These are phyloP conservation scores for Amphipyra tragopoginis DNA, from an alignment of 2,888 invertebrate genomes.

Conservation along the genomic window DNA sequence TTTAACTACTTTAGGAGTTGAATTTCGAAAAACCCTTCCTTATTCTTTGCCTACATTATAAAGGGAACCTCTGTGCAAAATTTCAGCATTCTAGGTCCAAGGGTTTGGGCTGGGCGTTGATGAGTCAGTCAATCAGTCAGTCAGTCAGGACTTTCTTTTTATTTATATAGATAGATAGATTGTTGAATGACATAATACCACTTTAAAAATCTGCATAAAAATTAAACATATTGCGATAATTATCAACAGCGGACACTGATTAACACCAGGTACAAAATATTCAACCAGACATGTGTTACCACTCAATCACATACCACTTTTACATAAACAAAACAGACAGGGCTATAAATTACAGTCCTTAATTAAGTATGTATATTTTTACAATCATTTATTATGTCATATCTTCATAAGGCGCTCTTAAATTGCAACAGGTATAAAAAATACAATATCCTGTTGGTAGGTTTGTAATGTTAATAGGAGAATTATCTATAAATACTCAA, in stretches of 20 bases:
- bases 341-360: conserved; percentile 12
- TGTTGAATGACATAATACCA: neutral
- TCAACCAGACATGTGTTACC: neutral
- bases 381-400: neutral
- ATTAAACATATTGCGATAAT: conserved; percentile 7
- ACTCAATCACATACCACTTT: conserved; percentile 8
- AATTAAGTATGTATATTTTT: neutral
- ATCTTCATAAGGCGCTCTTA: neutral
- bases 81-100: no score
- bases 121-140: no score
- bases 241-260: conserved; percentile 10
- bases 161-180: no score
- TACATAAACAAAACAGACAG: conserved; percentile 16
- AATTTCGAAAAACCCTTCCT: no score
- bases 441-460: no score
- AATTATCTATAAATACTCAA: no score
- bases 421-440: neutral
- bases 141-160: no score
- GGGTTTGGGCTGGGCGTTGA: no score
- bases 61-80: no score
- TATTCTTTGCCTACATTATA: no score
- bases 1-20: no score
- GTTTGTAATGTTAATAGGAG: no score
- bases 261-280: conserved; percentile 8
- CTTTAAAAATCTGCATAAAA: neutral